Percentiles rank a stretch among this genome's conserved stretches.
These are phyloP conservation scores for Drosophila merina DNA, from an alignment of 2,888 invertebrate genomes.

Conservation along the genomic window DNA sequence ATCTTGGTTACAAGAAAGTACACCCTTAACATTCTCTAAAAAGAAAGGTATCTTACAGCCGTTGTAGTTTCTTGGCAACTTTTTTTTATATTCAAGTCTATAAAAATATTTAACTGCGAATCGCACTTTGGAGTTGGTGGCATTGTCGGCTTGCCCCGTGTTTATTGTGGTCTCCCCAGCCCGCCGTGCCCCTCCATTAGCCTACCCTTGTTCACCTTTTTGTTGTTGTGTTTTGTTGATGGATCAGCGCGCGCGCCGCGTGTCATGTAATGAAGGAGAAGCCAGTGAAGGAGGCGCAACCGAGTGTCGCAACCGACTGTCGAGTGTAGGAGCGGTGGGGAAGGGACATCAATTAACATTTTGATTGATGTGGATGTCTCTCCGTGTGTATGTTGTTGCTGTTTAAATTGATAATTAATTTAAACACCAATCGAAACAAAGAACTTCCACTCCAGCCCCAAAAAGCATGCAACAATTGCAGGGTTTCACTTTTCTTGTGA, in stretches of 20 bases:
- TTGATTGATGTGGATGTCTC: slow-evolving; percentile 64
- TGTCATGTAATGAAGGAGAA: slow-evolving; percentile 62
- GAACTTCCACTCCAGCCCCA: slow-evolving; percentile 48
- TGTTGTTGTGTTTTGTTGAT: slow-evolving; percentile 50
- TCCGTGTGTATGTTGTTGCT: slow-evolving; percentile 38
- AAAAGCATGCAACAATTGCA: slow-evolving; percentile 75
- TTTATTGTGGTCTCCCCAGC: slow-evolving; percentile 50
- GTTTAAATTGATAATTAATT: slow-evolving; percentile 71
- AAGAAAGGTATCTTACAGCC: not conserved
- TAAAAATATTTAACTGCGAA: slow-evolving; percentile 53
- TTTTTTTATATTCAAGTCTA: slow-evolving; percentile 41
- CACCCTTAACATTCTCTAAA: too few species aligned
- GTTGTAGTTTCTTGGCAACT: not conserved
- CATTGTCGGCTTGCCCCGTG: slow-evolving; percentile 65
- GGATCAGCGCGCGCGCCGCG: slow-evolving; percentile 73
- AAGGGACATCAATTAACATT: slow-evolving; percentile 70
- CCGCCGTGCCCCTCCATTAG: not conserved
- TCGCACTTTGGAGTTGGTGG: slow-evolving; percentile 36
- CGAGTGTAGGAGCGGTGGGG: slow-evolving; percentile 24
- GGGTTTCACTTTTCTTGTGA: too few species aligned
- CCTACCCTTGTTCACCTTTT: slow-evolving; percentile 11
- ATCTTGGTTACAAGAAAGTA: too few species aligned
- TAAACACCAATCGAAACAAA: slow-evolving; percentile 30
- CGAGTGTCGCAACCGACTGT: slow-evolving; percentile 27
- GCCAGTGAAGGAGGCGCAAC: slow-evolving; percentile 32